phyloP scores from a whole-genome alignment of 2,113 vertebrate species.

The Tilapia sparmanii region DNA sequence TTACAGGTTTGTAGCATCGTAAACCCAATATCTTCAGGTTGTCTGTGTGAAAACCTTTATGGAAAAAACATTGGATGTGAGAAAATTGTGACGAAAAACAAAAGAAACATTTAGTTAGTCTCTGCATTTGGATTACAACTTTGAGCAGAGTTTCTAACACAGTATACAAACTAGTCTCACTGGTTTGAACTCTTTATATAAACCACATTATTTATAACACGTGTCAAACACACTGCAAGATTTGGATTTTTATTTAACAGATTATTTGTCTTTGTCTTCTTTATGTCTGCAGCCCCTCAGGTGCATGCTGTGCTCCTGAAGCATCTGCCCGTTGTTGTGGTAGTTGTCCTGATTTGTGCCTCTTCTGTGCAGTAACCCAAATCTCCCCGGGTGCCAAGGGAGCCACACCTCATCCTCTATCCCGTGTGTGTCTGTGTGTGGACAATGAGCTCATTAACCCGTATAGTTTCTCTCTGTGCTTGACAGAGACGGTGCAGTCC shows the following conservation, averaged over 20 bases:
- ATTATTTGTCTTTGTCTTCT: neutral
- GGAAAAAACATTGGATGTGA: neutral
- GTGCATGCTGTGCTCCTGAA: neutral
- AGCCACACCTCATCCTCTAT: slow-evolving; percentile 17
- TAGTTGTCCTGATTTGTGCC: slow-evolving; percentile 26
- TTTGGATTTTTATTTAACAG: neutral
- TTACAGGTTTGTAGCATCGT: fast-evolving
- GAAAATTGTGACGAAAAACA: neutral
- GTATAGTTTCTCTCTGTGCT: neutral
- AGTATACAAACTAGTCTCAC: neutral
- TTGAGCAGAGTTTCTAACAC: neutral
- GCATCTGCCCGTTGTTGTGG: slow-evolving; percentile 32
- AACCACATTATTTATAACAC: neutral
- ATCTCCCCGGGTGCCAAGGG: slow-evolving; percentile 21
- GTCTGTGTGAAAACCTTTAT: neutral
- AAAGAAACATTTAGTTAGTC: neutral
- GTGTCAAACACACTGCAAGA: neutral
- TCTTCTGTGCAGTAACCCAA: slow-evolving; percentile 40
- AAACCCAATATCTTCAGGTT: neutral
- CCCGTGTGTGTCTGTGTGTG: neutral
- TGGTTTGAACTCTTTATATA: neutral
- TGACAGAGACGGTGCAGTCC: neutral
- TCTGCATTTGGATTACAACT: neutral
- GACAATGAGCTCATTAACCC: slow-evolving; percentile 32
- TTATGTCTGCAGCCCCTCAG: neutral